Conservation (phyloP, 2,797 vertebrate genomes). For the Nyctalus aviator region DNA sequence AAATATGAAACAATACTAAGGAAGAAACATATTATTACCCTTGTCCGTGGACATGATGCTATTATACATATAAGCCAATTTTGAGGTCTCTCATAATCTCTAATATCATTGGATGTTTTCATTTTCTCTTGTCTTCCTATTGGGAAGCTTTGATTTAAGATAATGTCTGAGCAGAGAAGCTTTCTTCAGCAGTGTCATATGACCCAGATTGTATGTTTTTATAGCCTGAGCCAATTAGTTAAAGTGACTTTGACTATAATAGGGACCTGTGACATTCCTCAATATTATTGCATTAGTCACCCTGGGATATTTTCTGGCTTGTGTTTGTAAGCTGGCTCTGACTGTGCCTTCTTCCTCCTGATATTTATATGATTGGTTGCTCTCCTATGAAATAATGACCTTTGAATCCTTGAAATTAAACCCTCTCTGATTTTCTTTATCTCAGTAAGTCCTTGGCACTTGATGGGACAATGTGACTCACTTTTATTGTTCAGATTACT, state of each 20-base stretch:
- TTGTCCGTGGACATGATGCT: background rate
- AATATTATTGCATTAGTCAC: slow-evolving; percentile 48
- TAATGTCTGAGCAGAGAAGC: slow-evolving; percentile 58
- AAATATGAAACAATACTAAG: background rate
- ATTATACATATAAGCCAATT: background rate
- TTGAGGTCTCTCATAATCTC: background rate
- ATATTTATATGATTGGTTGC: slow-evolving; percentile 50
- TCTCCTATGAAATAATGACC: slow-evolving; percentile 68
- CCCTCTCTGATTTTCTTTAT: slow-evolving; percentile 64
- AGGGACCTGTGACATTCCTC: slow-evolving; percentile 67
- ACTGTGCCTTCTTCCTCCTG: slow-evolving; percentile 68
- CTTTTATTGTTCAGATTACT: slow-evolving; percentile 62
- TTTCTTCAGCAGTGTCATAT: slow-evolving; percentile 52
- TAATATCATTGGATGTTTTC: background rate
- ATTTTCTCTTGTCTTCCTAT: slow-evolving; percentile 50
- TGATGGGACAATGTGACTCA: slow-evolving; percentile 34
- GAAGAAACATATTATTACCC: background rate
- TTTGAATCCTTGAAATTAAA: slow-evolving; percentile 75
- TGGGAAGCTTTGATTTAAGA: slow-evolving; percentile 78
- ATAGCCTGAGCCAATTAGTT: slow-evolving; percentile 77
- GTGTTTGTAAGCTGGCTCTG: slow-evolving; percentile 46
- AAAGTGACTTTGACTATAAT: slow-evolving; percentile 79
- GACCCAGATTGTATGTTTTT: slow-evolving; percentile 74
- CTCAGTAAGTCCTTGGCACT: slow-evolving; percentile 61
- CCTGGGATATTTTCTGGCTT: slow-evolving; percentile 57